Evolutionary conservation across 2,797 vertebrate genomes (phyloP).

Genomic region (Neosilurus hyrtlii): DNA sequence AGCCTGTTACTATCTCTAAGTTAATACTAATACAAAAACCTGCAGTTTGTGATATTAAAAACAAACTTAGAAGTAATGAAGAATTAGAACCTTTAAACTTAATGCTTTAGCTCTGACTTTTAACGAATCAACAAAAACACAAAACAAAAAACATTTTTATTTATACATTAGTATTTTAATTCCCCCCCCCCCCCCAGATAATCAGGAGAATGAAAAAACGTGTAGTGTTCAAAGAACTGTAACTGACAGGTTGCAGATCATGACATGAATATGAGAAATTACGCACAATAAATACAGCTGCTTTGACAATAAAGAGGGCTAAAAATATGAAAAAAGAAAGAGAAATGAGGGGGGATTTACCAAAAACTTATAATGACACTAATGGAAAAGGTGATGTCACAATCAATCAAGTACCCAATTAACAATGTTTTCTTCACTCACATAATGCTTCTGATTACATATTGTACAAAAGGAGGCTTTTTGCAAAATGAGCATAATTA

Average conservation of each 20-base stretch:
- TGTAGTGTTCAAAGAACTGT: not conserved
- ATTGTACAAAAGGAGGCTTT: not conserved
- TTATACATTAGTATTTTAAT: too few species aligned
- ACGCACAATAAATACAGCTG: slow-evolving; percentile 41
- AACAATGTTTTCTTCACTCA: not conserved
- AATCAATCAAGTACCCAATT: not conserved
- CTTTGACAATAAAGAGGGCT: not conserved
- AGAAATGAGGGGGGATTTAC: too few species aligned
- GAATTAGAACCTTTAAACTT: too few species aligned
- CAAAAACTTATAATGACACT: not conserved
- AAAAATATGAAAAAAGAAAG: too few species aligned
- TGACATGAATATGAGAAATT: slow-evolving; percentile 5
- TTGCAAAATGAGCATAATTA: not conserved
- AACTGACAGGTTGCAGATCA: slow-evolving; percentile 28
- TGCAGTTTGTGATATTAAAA: too few species aligned
- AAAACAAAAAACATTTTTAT: too few species aligned
- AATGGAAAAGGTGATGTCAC: not conserved
- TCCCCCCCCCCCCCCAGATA: not conserved
- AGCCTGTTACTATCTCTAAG: too few species aligned
- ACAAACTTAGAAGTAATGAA: too few species aligned
- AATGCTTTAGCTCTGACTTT: too few species aligned
- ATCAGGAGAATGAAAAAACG: not conserved
- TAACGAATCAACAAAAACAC: too few species aligned
- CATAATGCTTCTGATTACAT: not conserved
- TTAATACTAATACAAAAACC: too few species aligned